Percentiles rank a stretch among this genome's conserved stretches.
Conservation (phyloP, 2,797 vertebrate species). For the Syngnathus rostellatus region DNA sequence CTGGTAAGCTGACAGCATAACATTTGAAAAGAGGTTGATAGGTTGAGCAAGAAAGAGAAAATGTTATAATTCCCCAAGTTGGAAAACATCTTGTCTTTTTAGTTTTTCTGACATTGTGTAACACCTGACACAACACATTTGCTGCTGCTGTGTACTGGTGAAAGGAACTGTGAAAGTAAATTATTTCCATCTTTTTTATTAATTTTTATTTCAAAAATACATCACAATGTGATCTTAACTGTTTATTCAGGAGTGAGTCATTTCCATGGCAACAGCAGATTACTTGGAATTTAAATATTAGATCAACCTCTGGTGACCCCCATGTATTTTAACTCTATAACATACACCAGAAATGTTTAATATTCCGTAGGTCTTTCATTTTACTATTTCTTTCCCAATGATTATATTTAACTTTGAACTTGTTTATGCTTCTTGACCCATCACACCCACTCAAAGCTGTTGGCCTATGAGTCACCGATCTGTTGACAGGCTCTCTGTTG, state of each 20-base stretch:
- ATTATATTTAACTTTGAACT: neutral
- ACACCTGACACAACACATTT: neutral
- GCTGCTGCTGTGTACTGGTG: neutral
- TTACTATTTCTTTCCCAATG: neutral
- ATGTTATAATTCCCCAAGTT: slow-evolving; percentile 12
- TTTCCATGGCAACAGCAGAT: too few species aligned
- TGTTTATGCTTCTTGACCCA: neutral
- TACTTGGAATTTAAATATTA: neutral
- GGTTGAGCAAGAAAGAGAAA: slow-evolving; percentile 23
- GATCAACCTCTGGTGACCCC: neutral
- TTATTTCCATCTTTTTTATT: neutral
- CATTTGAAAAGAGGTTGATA: slow-evolving; percentile 19
- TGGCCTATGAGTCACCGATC: slow-evolving; percentile 6
- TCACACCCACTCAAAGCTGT: neutral
- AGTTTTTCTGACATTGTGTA: neutral
- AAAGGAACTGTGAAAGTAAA: neutral
- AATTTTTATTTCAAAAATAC: neutral
- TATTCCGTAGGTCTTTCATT: neutral
- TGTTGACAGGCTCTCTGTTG: slow-evolving; percentile 4
- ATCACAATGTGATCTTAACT: neutral
- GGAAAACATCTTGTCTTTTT: slow-evolving; percentile 1
- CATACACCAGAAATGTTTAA: neutral
- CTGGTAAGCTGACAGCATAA: slow-evolving; percentile 27
- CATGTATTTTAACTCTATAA: neutral
- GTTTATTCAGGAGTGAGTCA: too few species aligned